Base-by-base conservation (phyloP, 2,888 invertebrate genomes). In the Phragmatobia fuliginosa region DNA sequence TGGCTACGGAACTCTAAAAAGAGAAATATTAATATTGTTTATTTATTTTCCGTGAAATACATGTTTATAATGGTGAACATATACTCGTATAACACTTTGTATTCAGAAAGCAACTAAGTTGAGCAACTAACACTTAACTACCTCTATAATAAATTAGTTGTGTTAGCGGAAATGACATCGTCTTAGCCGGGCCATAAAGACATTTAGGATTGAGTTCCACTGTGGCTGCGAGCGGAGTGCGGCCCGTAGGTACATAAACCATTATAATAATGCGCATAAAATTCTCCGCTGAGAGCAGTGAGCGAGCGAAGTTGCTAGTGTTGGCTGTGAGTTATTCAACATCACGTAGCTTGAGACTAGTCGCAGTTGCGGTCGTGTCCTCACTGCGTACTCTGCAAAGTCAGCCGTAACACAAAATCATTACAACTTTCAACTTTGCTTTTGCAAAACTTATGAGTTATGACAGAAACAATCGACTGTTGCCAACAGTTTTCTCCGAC, bases 251-350 rank as follows among this genome's bases (percentile, higher is more conserved):
- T 86, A 85, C 82, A 85, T 87, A 88, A 86, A 83, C 80, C 85
- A 86, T 88, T 87, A 87, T 89, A 89, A 89, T 90, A 92, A 91
- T 91, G 90, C 88, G 90, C 88, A 91, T 91, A 92, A 91, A 91
- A 91, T 90, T 90, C 87, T 83, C 86, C 84, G 77, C 80, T 77
- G 88, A 85, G 88, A 88, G 88, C 86, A 82, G 87, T 85, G 85
- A 87, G 88, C 87, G 86, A 83, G 85, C 85, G 83, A 88, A 90
- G 89, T 90, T 91, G 88, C 80, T 82, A 80, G 86, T 85, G 87
- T 90, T 91, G 80, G 79, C 80, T 80, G 78, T 89, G 89, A 91
- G 90, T 92, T 93, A 93, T 93, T 92, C 93, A 83, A 73, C 83
- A 89, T 88, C 93, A 93, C 92, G 93, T 90, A 86, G 85, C 74